Evolutionary conservation across 2,888 invertebrate genomes (phyloP).

Genomic region (Strigamia transsilvanica): DNA sequence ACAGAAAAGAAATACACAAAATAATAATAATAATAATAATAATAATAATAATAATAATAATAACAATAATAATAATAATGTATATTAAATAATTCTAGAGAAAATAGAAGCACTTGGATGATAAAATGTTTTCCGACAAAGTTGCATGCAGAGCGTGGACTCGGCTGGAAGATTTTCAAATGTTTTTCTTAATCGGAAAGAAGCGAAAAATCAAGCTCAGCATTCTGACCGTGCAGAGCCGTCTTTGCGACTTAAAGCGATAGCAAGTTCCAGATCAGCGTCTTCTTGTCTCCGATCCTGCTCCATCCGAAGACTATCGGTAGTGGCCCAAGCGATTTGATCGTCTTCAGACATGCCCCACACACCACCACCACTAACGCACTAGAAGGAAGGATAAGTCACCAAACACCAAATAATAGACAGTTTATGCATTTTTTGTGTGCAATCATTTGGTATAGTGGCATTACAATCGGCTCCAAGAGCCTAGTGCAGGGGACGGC

Average conservation of each 20-base stretch:
- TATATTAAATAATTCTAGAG: neutral
- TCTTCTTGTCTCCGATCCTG: slow-evolving; percentile 74
- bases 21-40: slow-evolving; percentile 23
- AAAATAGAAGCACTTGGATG: neutral
- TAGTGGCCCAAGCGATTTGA: slow-evolving; percentile 78
- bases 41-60: slow-evolving; percentile 32
- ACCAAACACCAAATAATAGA: slow-evolving; percentile 12
- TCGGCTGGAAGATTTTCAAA: neutral
- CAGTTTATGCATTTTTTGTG: neutral
- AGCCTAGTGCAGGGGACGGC: too few species aligned
- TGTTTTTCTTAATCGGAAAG: neutral
- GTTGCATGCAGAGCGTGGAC: neutral
- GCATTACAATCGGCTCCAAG: too few species aligned
- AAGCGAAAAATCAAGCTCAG: neutral
- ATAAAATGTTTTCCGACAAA: neutral
- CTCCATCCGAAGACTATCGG: slow-evolving; percentile 73
- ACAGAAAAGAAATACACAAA: neutral
- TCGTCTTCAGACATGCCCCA: slow-evolving; percentile 67
- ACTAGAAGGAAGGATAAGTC: slow-evolving; percentile 13
- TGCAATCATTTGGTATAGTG: too few species aligned
- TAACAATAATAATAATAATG: neutral
- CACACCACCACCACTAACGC: slow-evolving; percentile 6
- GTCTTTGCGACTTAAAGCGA: slow-evolving; percentile 72
- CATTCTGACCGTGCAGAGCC: neutral
- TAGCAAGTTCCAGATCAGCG: slow-evolving; percentile 76